phyloP scores from a whole-genome alignment of 2,797 vertebrate genomes.

The Champsocephalus gunnari region DNA sequence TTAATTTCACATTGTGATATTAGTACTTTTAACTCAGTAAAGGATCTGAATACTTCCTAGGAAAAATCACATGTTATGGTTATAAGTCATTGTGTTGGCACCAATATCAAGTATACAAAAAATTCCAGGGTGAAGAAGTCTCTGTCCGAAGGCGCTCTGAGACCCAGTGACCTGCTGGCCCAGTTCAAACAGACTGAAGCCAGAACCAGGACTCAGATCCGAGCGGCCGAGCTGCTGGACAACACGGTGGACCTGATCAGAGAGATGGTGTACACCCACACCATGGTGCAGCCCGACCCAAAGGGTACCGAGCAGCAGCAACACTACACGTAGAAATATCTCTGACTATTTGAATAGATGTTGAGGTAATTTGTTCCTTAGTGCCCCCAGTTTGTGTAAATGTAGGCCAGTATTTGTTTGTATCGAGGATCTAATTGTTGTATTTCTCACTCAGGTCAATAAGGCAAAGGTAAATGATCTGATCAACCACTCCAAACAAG shows the following conservation, averaged over 20 bases:
- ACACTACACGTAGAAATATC: background rate
- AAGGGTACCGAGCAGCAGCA: slow-evolving; percentile 71
- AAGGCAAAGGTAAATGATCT: background rate
- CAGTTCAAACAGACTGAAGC: slow-evolving; percentile 86
- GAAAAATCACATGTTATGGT: background rate
- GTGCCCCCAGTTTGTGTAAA: background rate
- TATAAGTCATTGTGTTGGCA: background rate
- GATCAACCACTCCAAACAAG: background rate
- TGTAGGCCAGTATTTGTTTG: background rate
- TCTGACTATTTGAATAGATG: background rate
- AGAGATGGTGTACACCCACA: slow-evolving; percentile 88
- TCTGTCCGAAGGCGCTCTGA: slow-evolving; percentile 78
- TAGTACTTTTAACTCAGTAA: too few species aligned
- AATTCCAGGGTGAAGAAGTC: slow-evolving; percentile 81
- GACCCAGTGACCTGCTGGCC: slow-evolving; percentile 85
- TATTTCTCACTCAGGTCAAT: background rate
- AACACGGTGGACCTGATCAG: slow-evolving; percentile 87
- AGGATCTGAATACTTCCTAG: too few species aligned
- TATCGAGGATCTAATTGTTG: too few species aligned
- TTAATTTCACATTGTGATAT: too few species aligned
- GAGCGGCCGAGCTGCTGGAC: slow-evolving; percentile 85
- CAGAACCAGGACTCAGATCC: slow-evolving; percentile 78
- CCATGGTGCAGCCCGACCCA: slow-evolving; percentile 75
- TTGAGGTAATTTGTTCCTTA: background rate
- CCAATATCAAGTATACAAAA: background rate